These are phyloP conservation scores for Chaetorhynchus papuensis DNA, from an alignment of 2,113 vertebrate species.

Conservation along the genomic window DNA sequence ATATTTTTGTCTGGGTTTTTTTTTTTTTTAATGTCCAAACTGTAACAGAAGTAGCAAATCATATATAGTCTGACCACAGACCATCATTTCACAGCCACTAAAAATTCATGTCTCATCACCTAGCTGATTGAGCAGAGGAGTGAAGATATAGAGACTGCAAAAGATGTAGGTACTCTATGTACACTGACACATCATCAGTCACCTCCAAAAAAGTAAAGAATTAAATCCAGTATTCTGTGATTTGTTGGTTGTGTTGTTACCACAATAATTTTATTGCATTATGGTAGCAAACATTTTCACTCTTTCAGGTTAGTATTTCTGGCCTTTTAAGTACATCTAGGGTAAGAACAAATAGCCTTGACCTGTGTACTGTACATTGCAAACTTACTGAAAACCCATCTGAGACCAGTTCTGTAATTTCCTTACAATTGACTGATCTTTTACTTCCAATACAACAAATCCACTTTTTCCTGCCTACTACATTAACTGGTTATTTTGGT, in stretches of 20 bases:
- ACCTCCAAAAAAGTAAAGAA: background rate
- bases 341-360: background rate
- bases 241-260: background rate
- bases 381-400: background rate
- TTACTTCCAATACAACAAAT: slow-evolving; percentile 21
- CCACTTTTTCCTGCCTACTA: background rate
- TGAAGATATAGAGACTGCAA: background rate
- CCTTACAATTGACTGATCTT: slow-evolving; percentile 12
- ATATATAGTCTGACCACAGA: slow-evolving; percentile 5
- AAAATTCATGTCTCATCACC: slow-evolving; percentile 1
- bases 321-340: background rate
- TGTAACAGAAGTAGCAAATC: slow-evolving; percentile 1
- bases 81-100: background rate
- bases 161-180: background rate
- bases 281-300: background rate
- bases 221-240: background rate
- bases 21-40: background rate
- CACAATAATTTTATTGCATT: background rate
- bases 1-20: background rate
- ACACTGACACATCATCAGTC: background rate
- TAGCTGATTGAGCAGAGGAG: background rate
- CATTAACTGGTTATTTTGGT: background rate
- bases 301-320: background rate
- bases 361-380: background rate
- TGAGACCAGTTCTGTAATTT: background rate